Conservation (phyloP, 2,888 invertebrate species). For the Syrphus vitripennis region DNA sequence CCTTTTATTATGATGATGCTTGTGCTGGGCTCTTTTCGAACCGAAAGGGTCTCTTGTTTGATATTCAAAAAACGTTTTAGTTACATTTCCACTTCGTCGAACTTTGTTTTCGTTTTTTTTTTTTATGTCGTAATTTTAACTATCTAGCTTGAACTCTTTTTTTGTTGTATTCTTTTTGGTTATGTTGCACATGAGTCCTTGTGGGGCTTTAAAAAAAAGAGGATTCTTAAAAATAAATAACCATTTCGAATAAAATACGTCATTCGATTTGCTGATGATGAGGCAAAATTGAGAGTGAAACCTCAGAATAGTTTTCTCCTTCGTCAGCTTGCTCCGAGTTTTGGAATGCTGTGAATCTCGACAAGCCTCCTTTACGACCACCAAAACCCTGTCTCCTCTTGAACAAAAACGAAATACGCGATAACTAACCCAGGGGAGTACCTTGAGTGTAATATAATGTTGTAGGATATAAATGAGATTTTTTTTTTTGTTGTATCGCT, state of each 20-base stretch:
- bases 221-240: slow-evolving; percentile 53
- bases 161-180: not conserved
- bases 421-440: slow-evolving; percentile 22
- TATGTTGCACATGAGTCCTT: slow-evolving; percentile 27
- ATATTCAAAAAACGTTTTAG: slow-evolving; percentile 69
- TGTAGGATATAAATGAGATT: slow-evolving; percentile 52
- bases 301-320: slow-evolving; percentile 33
- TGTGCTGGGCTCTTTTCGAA: not conserved
- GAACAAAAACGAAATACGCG: slow-evolving; percentile 25
- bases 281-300: slow-evolving; percentile 18
- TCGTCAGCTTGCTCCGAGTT: slow-evolving; percentile 8
- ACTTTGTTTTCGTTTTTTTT: slow-evolving; percentile 36
- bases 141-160: slow-evolving; percentile 8
- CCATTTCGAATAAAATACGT: slow-evolving; percentile 34
- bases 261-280: slow-evolving; percentile 60
- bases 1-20: slow-evolving; percentile 12
- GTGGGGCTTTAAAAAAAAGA: not conserved
- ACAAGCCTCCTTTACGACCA: no score
- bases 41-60: slow-evolving; percentile 62
- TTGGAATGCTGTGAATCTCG: not conserved
- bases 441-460: slow-evolving; percentile 1
- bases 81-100: slow-evolving; percentile 69
- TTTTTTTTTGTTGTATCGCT: slow-evolving; percentile 23
- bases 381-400: not conserved
- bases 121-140: slow-evolving; percentile 4